phyloP scores from a whole-genome alignment of 2,888 invertebrate species.

The Anodontia alba region DNA sequence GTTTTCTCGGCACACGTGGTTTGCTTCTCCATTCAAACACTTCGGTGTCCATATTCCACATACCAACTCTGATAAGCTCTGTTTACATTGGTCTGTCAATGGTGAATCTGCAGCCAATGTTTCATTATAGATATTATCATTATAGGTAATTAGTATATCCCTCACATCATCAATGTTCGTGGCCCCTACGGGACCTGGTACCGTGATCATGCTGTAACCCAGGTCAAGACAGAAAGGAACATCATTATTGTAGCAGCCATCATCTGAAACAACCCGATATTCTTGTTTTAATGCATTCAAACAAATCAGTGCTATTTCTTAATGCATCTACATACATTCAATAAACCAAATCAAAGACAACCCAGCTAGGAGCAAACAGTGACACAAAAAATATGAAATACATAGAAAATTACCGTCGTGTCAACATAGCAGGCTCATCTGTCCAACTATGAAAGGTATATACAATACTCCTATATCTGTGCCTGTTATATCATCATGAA shows the following conservation, averaged over 20 bases:
- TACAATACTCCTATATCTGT: no score
- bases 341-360: no score
- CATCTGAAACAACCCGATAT: not conserved
- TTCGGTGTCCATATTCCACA: not conserved
- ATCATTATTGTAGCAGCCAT: not conserved
- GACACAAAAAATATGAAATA: no score
- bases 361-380: no score
- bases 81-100: not conserved
- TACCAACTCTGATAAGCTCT: not conserved
- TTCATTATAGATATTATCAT: constrained; percentile 2
- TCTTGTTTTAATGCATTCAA: no score
- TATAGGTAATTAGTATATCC: not conserved
- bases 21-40: not conserved
- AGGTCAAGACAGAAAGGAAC: not conserved
- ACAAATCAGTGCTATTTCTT: not conserved
- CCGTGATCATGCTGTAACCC: not conserved
- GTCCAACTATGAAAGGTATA: no score
- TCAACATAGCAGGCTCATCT: no score
- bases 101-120: not conserved
- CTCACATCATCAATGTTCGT: not conserved
- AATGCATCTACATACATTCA: not conserved
- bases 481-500: no score
- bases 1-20: not conserved
- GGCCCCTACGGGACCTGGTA: not conserved
- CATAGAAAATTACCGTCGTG: no score